Evolutionary conservation across 37 sponge, comb jelly and placozoan genomes (phyloP), one percentile per base, ranked within the genome.

Genomic region (Amphimedon queenslandica): DNA sequence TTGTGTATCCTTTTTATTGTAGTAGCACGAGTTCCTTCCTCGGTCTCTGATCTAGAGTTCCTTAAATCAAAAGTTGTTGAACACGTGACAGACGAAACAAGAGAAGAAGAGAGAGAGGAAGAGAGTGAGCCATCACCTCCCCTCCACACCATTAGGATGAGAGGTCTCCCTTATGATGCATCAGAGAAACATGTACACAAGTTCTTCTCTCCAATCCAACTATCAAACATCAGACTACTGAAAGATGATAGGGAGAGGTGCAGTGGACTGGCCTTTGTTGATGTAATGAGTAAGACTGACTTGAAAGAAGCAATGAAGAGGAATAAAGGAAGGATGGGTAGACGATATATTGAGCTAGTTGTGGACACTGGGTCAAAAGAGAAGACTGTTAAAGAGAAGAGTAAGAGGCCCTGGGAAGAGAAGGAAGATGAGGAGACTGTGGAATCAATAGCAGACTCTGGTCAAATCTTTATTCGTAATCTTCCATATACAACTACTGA

Each of bases 381-480:
- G 5, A 35, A 37, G 0, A 16, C 29, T 21, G 57, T n/a, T 1
- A 55, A 66, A 4, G 40, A 63, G 31, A 55, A 29, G 37, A 55
- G 43, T 40, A 0, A 41, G 0, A 83, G 75, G 35, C 90, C 90
- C 24, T 89, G 90, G 90, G 90, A 89, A 67, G 24, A 69, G 64
- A 78, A 71, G 41, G 77, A 73, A 36, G 30, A 61, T 1, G 63
- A 65, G 4, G 75, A 57, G 35, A 72, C 63, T 47, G 60, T 24
- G 1, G 85, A 90, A 36, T 58, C 66, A 33, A 58, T 88, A 8
- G 75, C 82, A 25, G 96, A 95, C 3, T 86, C 95, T 3, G 99
- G 99, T 1, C 71, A 95, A 33, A 53, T 98, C 70, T 98, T 94
- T 81, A 70, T 94, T 21, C 77, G 95, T 18, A 98, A 98, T 70